Conservation (phyloP, 2,888 invertebrate genomes). For the Dione vanillae region DNA sequence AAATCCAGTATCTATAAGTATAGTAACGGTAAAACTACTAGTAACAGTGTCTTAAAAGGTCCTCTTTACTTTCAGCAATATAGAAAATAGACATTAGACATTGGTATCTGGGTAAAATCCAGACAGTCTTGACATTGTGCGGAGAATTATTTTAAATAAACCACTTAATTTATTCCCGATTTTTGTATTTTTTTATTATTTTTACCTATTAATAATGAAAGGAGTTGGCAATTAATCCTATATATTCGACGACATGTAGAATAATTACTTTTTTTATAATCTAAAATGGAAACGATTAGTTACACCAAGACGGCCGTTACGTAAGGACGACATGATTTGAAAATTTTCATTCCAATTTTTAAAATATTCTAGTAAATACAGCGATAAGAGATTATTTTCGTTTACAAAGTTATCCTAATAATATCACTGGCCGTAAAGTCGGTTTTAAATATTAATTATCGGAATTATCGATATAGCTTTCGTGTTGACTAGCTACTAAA, state of each 20-base stretch:
- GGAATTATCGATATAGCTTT: constrained; percentile 10
- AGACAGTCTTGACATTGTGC: neutral
- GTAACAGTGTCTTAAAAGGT: no score
- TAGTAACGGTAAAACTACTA: no score
- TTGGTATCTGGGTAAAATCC: neutral
- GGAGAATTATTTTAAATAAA: neutral
- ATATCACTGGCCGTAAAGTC: constrained; percentile 31
- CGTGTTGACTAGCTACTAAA: constrained; percentile 27
- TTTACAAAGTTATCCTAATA: constrained; percentile 14
- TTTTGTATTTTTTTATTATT: neutral
- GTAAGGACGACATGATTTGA: constrained; percentile 29
- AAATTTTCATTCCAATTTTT: constrained; percentile 20
- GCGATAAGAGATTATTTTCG: constrained; percentile 9
- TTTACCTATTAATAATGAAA: neutral
- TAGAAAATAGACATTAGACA: no score
- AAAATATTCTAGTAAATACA: constrained; percentile 12
- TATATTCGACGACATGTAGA: neutral
- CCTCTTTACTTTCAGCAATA: no score
- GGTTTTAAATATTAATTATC: constrained; percentile 11
- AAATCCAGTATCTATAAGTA: no score
- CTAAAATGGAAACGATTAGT: constrained; percentile 7
- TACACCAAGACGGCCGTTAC: constrained; percentile 30
- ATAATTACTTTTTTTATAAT: neutral
- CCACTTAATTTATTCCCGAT: neutral
- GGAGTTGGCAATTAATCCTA: neutral